These are phyloP conservation scores for Hoplostethus mediterraneus DNA, from an alignment of 2,797 vertebrate genomes.

Conservation along the genomic window DNA sequence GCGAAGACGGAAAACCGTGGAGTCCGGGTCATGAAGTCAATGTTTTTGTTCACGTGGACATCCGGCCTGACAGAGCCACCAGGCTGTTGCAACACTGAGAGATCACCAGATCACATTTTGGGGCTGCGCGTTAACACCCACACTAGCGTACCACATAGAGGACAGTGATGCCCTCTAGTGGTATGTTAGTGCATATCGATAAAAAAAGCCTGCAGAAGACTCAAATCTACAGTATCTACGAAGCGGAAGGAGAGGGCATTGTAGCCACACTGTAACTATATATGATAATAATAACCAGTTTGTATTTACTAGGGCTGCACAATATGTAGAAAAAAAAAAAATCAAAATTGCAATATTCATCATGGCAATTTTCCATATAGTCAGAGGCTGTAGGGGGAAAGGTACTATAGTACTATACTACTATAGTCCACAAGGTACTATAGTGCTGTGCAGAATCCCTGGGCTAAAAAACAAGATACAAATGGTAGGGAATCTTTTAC, in stretches of 20 bases:
- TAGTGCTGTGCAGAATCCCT: neutral
- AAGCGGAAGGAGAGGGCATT: constrained; percentile 76
- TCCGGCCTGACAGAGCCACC: constrained; percentile 41
- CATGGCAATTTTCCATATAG: constrained; percentile 16
- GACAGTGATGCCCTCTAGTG: constrained; percentile 59
- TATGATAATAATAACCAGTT: constrained; percentile 71
- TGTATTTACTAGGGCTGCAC: constrained; percentile 74
- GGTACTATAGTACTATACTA: no score
- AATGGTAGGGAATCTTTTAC: constrained; percentile 1
- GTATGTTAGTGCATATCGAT: constrained; percentile 69
- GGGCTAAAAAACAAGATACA: constrained; percentile 2
- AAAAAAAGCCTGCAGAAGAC: constrained; percentile 64
- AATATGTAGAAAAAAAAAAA: constrained; percentile 33
- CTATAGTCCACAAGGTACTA: no score
- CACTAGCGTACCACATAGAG: constrained; percentile 63
- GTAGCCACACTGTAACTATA: constrained; percentile 80
- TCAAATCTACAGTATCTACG: constrained; percentile 74
- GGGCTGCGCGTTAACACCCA: constrained; percentile 65
- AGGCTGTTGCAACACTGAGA: constrained; percentile 50
- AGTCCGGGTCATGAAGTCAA: constrained; percentile 9
- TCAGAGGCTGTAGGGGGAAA: neutral
- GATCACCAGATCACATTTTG: constrained; percentile 59
- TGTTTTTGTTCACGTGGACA: neutral
- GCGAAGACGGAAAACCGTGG: neutral
- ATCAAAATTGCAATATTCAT: constrained; percentile 14